These are phyloP conservation scores for Aphelocoma coerulescens DNA, from an alignment of 2,113 vertebrate species.

Conservation along the genomic window DNA sequence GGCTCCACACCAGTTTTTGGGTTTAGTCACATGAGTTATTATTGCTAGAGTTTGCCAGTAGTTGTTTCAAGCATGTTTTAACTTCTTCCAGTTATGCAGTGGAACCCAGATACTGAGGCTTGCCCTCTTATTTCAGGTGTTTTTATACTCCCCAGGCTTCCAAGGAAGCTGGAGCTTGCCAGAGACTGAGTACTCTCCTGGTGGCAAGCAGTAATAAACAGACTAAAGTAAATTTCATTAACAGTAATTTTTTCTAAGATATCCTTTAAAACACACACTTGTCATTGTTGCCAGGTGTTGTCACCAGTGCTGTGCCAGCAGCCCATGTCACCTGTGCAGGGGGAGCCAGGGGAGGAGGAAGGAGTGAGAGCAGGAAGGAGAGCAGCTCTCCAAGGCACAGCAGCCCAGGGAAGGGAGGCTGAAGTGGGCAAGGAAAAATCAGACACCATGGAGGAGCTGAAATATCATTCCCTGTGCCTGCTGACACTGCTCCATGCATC, in stretches of 20 bases:
- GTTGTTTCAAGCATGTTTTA: background rate
- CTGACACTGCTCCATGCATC: background rate
- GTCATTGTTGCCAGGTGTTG: accelerated
- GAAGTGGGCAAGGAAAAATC: background rate
- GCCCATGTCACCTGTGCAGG: accelerated
- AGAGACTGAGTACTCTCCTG: background rate
- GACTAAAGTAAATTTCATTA: background rate
- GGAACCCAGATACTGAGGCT: background rate
- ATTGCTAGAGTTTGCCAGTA: background rate
- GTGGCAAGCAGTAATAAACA: background rate
- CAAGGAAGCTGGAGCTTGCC: background rate
- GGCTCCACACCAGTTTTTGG: accelerated
- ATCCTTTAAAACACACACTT: accelerated
- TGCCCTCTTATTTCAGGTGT: background rate
- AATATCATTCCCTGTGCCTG: background rate
- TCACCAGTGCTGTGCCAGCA: background rate
- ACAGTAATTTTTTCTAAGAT: background rate
- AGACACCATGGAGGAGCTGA: accelerated
- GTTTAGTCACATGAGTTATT: accelerated
- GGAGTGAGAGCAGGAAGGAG: background rate
- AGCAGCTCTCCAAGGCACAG: background rate
- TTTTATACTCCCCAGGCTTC: background rate
- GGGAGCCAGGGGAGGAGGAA: background rate
- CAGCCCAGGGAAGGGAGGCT: background rate
- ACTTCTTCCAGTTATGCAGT: accelerated